phyloP scores from a whole-genome alignment of 1,140 invertebrate species.

The Melitaea cinxia region DNA sequence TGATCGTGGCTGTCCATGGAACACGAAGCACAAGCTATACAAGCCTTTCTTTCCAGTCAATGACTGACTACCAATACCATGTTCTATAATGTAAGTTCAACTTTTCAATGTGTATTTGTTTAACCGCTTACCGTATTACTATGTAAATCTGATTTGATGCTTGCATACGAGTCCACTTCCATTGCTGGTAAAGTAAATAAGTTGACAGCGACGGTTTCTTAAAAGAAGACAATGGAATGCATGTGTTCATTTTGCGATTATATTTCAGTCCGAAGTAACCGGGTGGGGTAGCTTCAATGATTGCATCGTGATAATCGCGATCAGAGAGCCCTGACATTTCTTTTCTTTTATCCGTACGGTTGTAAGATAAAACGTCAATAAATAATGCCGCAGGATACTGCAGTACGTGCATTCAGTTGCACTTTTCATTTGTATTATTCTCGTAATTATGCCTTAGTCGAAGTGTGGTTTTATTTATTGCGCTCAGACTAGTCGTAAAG shows the following conservation, averaged over 20 bases:
- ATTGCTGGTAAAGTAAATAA: conserved; percentile 37
- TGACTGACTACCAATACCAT: conserved; percentile 70
- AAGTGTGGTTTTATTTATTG: conserved; percentile 58
- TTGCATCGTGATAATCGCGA: conserved; percentile 74
- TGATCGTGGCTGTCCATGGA: conserved; percentile 60
- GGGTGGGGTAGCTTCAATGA: conserved; percentile 58
- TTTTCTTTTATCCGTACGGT: conserved; percentile 76
- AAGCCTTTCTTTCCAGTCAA: conserved; percentile 57
- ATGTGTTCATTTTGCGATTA: background rate
- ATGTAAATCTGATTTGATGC: background rate
- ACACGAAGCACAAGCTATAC: conserved; percentile 50
- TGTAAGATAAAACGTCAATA: conserved; percentile 75
- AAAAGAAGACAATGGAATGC: conserved; percentile 27
- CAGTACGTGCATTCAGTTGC: conserved; percentile 62
- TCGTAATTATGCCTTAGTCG: conserved; percentile 64
- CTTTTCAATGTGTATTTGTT: conserved; percentile 70
- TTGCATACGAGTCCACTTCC: conserved; percentile 8
- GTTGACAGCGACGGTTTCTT: background rate
- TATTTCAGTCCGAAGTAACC: conserved; percentile 24
- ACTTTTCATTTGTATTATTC: conserved; percentile 71
- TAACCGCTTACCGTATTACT: conserved; percentile 43
- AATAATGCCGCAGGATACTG: conserved; percentile 67
- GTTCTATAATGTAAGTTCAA: conserved; percentile 59
- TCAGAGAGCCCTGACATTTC: conserved; percentile 70
- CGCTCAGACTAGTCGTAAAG: conserved; percentile 47